Conservation (phyloP, 2,113 vertebrate species). For the Mobula birostris region DNA sequence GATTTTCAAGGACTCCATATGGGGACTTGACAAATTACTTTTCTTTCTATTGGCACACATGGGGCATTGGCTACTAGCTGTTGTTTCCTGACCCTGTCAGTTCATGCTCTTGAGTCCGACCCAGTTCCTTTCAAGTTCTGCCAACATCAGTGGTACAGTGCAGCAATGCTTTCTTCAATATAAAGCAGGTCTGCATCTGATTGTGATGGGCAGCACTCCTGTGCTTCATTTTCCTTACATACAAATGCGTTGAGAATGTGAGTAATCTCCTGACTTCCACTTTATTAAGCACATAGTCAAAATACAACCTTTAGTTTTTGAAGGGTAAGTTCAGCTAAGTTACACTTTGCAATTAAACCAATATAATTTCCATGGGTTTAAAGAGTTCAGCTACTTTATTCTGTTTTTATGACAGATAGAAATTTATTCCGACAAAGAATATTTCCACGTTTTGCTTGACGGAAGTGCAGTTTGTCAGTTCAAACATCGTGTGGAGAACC, state of each 20-base stretch:
- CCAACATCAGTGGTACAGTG: not conserved
- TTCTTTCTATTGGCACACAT: not conserved
- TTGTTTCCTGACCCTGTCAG: not conserved
- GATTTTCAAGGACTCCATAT: not conserved
- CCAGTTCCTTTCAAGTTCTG: not conserved
- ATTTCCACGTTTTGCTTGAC: slow-evolving; percentile 63
- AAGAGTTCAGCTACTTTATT: not conserved
- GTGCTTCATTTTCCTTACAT: not conserved
- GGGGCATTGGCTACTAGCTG: too few species aligned
- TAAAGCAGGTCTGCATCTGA: not conserved
- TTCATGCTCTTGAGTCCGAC: not conserved
- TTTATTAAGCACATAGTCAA: not conserved
- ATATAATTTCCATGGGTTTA: not conserved
- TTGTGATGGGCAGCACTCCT: not conserved
- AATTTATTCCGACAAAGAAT: slow-evolving; percentile 61
- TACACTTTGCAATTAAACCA: not conserved
- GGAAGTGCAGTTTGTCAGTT: slow-evolving; percentile 61
- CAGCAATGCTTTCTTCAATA: not conserved
- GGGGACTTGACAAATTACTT: not conserved
- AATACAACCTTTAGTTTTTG: not conserved
- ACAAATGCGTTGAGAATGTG: not conserved
- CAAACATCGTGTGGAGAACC: slow-evolving; percentile 57
- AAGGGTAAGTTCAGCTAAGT: not conserved
- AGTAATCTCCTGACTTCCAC: too few species aligned
- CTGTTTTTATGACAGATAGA: slow-evolving; percentile 54